Conservation (phyloP, 2,888 invertebrate species). For the Rhynchonema sp. region DNA sequence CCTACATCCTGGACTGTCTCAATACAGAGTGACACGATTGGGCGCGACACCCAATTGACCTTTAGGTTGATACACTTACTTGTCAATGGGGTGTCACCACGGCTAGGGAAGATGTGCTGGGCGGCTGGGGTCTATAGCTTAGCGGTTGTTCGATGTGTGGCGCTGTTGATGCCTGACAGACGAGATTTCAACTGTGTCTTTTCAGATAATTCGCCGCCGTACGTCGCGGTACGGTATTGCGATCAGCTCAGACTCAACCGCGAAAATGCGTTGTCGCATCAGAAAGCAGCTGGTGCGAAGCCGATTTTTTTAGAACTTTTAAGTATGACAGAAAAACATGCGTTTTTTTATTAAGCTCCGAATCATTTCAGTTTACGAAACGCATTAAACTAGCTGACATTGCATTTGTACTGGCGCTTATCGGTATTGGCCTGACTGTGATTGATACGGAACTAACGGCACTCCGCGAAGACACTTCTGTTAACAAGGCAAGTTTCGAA, state of each 20-base stretch:
- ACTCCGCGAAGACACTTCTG: conserved; percentile 6
- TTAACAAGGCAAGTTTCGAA: not conserved
- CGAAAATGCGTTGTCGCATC: conserved; percentile 21
- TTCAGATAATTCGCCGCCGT: not conserved
- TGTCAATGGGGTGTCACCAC: no score
- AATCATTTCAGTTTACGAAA: conserved; percentile 92
- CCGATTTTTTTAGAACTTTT: conserved; percentile 89
- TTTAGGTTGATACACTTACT: no score
- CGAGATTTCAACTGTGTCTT: no score
- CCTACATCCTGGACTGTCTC: no score
- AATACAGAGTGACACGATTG: no score
- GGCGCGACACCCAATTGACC: no score
- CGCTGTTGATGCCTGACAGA: no score
- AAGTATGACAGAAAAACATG: conserved; percentile 47
- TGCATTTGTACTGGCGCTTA: conserved; percentile 95
- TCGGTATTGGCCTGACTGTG: conserved; percentile 96
- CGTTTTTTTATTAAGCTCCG: conserved; percentile 31
- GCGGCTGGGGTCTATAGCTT: no score
- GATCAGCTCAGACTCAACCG: conserved; percentile 24
- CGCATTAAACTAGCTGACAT: conserved; percentile 95
- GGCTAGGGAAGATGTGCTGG: no score
- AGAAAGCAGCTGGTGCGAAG: conserved; percentile 72
- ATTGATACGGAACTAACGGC: conserved; percentile 97
- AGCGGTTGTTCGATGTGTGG: no score
- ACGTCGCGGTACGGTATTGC: conserved; percentile 20